Base-by-base conservation (phyloP, 2,888 invertebrate genomes). In the Strigamia crassipes region DNA sequence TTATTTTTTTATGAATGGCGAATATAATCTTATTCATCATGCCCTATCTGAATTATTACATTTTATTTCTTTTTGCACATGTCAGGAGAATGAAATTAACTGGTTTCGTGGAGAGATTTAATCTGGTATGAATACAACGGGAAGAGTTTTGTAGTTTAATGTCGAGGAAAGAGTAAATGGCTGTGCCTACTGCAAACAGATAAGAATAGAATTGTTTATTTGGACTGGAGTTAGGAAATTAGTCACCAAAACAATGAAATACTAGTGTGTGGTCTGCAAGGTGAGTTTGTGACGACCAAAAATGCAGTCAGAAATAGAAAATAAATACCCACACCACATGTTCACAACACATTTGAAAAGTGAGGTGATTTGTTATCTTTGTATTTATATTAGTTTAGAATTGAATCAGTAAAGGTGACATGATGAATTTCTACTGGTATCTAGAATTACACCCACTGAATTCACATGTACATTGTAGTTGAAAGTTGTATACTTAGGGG, bases 151-250 rank as follows among this genome's bases (percentile, higher is more conserved):
- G 23, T 6, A 61, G 61, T 61, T 18, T 61, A 61, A 61, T 61
- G 61, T 61, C 61, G 61, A 61, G 61, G 61, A 61, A 61, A 61
- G 61, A 61, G 61, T 61, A 18, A 61, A 61, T 61, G 61, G 21
- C 61, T 23, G 18, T 61, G 61, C n/a, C 61, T 61, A 61, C 23
- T 23, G 61, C n/a, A 5, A 18, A 1, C 10, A 61, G 61, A 61
- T 61, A 61, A 61, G 61, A 61, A 61, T 61, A 21, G 61, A 61
- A 61, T 61, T 18, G 61, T 13, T 61, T 61, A 18, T 51, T 61
- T 61, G 18, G 61, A 10, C 21, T 3, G 61, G 18, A 23, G 46
- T 46, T 61, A 23, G 23, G 21, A 61, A 61, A 61, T 61, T 61
- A 61, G 61, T 61, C 61, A 61, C 61, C 61, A 61, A 61, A 61